Evolutionary conservation across 2,113 vertebrate genomes (phyloP), one percentile per base, ranked within the genome.

Genomic region (Gobio gobio): DNA sequence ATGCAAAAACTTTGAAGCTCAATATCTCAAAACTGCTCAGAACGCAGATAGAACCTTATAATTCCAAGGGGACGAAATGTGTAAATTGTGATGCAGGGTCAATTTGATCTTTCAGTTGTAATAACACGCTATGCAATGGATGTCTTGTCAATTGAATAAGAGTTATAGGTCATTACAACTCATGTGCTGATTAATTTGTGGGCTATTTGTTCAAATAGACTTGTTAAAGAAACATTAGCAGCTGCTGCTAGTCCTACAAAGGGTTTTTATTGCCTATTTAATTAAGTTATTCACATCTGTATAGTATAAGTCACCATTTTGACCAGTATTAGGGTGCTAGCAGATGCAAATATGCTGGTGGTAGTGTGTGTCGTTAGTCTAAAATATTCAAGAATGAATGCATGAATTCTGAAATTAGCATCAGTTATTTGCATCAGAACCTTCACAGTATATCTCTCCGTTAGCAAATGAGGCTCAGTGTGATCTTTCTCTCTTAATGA

Each of bases 391-490:
- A 56, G 29, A 54, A 58, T 56, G 18, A 26, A 78, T 78, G 76
- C 54, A 43, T 56, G 29, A 36, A 43, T 82, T 70, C 24, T 29
- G 47, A 70, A 54, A 54, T 82, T 70, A 54, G 18, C 45, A 33
- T 70, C 26, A 66, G 36, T 78, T 59, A 40, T 78, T 56, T 78
- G 76, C 76, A 58, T 58, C 76, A 22, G 51, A 68, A 14, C 36
- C 29, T n/a, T 78, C 76, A 43, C 56, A n/a, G 76, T 14, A 61
- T 8, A 78, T 78, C n/a, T 80, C 43, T 26, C 43, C 26, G 7
- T 33, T 81, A 29, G 61, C 66, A 68, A 81, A 81, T 81, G 78
- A 81, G 61, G 45, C 61, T 20, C 79, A 72, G 33, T 54, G 12
- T 73, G 33, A 83, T 83, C 66, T 47, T 59, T 72, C 43, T 63